Evolutionary conservation across 2,797 vertebrate genomes (phyloP).

Genomic region (Lacerta viridis): DNA sequence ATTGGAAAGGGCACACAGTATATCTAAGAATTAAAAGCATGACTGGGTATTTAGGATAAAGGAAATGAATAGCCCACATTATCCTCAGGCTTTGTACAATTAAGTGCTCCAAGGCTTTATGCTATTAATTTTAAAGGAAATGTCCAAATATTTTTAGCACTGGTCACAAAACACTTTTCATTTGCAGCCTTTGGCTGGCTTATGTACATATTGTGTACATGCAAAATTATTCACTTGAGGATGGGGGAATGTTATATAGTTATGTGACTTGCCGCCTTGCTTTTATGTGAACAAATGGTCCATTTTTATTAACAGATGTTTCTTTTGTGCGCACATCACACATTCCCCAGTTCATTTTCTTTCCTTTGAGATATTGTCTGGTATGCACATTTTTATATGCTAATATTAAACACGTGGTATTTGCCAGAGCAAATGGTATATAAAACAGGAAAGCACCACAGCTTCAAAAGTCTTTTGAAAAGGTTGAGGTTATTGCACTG

Average conservation of each 20-base stretch:
- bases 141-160: conserved; percentile 52
- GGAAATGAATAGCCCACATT: conserved; percentile 66
- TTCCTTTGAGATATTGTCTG: not conserved
- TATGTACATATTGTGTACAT: conserved; percentile 15
- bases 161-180: conserved; percentile 40
- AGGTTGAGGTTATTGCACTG: not conserved
- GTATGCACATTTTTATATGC: accelerated
- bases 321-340: not conserved
- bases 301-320: not conserved
- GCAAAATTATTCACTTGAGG: not conserved
- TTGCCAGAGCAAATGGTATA: conserved; percentile 35
- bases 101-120: conserved; percentile 35
- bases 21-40: conserved; percentile 65
- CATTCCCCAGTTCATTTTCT: conserved; percentile 44
- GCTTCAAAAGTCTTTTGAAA: not conserved
- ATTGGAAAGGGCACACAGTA: conserved; percentile 62
- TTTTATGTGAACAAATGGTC: not conserved
- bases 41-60: conserved; percentile 60
- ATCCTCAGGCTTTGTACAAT: conserved; percentile 61
- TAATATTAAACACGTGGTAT: conserved; percentile 46
- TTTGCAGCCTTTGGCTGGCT: not conserved
- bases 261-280: conserved; percentile 1
- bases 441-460: not conserved
- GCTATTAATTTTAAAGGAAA: conserved; percentile 54
- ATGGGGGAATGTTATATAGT: not conserved